phyloP scores from a whole-genome alignment of 1,140 invertebrate genomes.

The Euura saliciscinereae region DNA sequence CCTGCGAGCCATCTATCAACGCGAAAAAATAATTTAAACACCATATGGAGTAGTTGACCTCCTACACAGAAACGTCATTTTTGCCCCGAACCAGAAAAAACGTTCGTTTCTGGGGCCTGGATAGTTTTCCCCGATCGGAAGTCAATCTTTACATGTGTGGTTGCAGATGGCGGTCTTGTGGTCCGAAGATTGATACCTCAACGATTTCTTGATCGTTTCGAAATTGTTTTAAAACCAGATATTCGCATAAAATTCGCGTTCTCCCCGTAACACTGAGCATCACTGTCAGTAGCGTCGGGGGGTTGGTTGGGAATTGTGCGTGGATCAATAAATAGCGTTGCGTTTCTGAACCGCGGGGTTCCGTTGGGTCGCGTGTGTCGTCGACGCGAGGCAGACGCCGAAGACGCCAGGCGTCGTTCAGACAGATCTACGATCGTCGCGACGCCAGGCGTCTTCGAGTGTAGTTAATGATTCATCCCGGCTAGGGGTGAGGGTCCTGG shows the following conservation, averaged over 20 bases:
- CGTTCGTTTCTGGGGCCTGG: no score
- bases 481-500: not conserved
- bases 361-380: not conserved
- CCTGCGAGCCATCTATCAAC: no score
- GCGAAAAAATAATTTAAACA: no score
- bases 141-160: no score
- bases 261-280: not conserved
- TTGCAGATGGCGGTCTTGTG: no score
- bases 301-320: not conserved
- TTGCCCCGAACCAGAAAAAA: no score
- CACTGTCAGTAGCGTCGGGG: not conserved
- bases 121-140: no score
- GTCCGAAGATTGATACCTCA: no score
- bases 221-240: no score
- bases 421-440: not conserved
- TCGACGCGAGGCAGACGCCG: not conserved
- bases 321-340: constrained; percentile 4
- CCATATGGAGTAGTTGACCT: not conserved
- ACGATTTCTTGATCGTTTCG: no score
- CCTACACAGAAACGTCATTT: not conserved
- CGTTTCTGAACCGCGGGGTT: no score
- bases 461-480: not conserved
- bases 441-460: not conserved
- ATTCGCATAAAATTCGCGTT: no score
- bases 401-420: not conserved